Base-by-base conservation (phyloP, 2,797 vertebrate genomes). In the Eospalax fontanierii region DNA sequence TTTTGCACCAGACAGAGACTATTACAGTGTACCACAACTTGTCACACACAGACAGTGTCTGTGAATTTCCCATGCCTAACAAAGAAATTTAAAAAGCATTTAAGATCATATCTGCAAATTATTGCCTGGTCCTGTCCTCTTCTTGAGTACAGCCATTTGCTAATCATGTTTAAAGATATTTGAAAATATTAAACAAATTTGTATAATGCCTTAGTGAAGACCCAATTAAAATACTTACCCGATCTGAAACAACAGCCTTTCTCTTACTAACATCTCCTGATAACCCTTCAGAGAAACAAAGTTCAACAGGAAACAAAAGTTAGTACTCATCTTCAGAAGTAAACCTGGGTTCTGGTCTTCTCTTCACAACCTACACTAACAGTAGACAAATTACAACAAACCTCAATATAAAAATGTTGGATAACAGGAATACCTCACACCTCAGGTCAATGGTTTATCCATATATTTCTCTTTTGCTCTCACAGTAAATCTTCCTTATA, bases 241-340 rank as follows among this genome's bases (percentile, higher is more conserved):
- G 99, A 98, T 99, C 99, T 71, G 99, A 98, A 76, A 99, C 99
- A 11, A 99, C 98, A 40, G 98, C 99, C 95, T 99, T 99, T 97
- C 99, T 98, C 97, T 99, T 99, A 85, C 89, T 98, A 5, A 98
- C 98, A 95, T 99, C 99, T 84, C 99, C 99, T 81, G 98, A 99
- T 59, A 99, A 97, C 33, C 99, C 99, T 99, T 94, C 11, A 95
- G 93, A 97, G 83, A 96, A 96, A 11, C 61, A 93, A 95, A 95
- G 94, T 74, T 40, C 93, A 89, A 57, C 59, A 87, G 14, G 66
- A 95, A 87, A 70, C 35, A 74, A 15, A 95, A 90, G 35, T 94
- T 35, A 94, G 30, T 24, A 9, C 50, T 70, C 30, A 80, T 43
- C 68, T 87, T 89, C 8, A 65, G 57, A 5, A 92, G 21, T 61